Conservation (phyloP, 2,888 invertebrate genomes). For the Euzophera pinguis region DNA sequence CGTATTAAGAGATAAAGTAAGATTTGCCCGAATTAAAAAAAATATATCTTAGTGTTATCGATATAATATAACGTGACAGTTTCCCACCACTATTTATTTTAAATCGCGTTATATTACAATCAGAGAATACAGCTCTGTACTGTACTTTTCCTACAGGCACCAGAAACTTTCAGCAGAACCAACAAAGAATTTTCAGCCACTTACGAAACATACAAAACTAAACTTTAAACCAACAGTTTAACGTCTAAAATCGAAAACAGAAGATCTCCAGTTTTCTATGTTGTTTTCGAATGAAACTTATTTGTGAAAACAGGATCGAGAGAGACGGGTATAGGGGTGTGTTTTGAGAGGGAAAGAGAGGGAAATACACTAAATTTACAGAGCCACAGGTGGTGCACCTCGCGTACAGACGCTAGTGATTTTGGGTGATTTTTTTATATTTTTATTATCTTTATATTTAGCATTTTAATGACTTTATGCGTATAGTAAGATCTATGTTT, state of each 20-base stretch:
- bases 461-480: too few relatives aligned
- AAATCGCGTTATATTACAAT: constrained; percentile 76
- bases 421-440: constrained; percentile 25
- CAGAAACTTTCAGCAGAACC: constrained; percentile 60
- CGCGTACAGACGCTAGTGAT: constrained; percentile 54
- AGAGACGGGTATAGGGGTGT: constrained; percentile 39
- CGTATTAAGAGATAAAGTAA: too few relatives aligned
- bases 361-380: constrained; percentile 74
- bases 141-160: constrained; percentile 55
- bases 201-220: constrained; percentile 27
- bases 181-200: constrained; percentile 56
- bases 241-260: constrained; percentile 29
- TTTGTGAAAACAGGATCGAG: constrained; percentile 74
- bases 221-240: constrained; percentile 36
- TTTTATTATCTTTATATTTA: too few relatives aligned
- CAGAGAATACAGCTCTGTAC: constrained; percentile 62
- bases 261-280: constrained; percentile 56
- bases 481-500: too few relatives aligned
- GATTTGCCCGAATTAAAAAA: too few relatives aligned
- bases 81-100: constrained; percentile 60
- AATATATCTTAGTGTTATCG: background rate
- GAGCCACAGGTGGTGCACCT: constrained; percentile 78
- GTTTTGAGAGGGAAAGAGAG: constrained; percentile 40
- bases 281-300: constrained; percentile 78
- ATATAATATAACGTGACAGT: background rate